phyloP scores from a whole-genome alignment of 2,888 invertebrate species.

The Buathra laborator region DNA sequence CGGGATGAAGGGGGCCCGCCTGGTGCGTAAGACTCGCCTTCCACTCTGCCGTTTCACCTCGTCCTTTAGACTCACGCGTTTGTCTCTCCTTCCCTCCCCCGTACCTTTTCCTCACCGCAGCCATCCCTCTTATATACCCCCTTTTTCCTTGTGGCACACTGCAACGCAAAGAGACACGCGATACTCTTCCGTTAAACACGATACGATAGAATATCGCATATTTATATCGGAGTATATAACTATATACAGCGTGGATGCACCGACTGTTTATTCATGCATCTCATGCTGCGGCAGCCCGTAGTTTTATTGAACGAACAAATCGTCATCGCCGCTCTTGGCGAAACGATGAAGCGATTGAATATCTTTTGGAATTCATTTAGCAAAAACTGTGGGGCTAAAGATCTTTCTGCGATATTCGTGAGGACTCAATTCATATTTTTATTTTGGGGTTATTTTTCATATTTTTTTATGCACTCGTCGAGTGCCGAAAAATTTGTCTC shows the following conservation, averaged over 20 bases:
- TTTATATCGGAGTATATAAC: conserved; percentile 37
- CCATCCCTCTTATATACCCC: conserved; percentile 19
- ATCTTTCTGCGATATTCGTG: too few species aligned
- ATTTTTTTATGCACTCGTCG: too few species aligned
- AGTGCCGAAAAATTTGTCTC: too few species aligned
- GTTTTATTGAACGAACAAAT: neutral
- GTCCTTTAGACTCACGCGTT: conserved; percentile 14
- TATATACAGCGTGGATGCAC: neutral
- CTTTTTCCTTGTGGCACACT: conserved; percentile 37
- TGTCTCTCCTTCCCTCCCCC: neutral
- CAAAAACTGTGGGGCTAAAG: too few species aligned
- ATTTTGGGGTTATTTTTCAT: too few species aligned
- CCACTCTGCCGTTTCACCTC: conserved; percentile 5
- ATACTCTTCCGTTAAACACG: conserved; percentile 76
- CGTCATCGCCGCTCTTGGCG: neutral
- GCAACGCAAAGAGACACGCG: conserved; percentile 76
- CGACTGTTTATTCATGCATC: conserved; percentile 40
- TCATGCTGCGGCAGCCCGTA: conserved; percentile 8
- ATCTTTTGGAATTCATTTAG: neutral
- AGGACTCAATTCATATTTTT: too few species aligned
- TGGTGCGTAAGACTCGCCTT: conserved; percentile 63
- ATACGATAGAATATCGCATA: conserved; percentile 71
- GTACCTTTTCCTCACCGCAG: neutral
- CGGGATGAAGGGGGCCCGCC: conserved; percentile 59
- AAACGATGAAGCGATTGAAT: neutral